Evolutionary conservation across 2,113 vertebrate species (phyloP), one percentile per base, ranked within the genome.

Genomic region (Cheilinus undulatus): DNA sequence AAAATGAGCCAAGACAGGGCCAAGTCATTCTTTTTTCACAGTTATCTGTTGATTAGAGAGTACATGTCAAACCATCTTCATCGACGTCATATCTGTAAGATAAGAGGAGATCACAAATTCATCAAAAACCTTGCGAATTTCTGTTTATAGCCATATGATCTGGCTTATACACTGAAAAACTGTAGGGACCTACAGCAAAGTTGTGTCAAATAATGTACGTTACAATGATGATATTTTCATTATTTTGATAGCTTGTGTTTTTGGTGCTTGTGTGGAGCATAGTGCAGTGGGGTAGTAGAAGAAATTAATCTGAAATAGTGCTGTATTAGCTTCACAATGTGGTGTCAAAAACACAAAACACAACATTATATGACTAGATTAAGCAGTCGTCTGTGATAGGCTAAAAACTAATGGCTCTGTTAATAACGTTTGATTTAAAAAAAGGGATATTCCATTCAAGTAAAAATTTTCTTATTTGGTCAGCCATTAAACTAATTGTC

Each of bases 201-300:
- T 45, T 2, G 60, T 76, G 78, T 68, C 61, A 62, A 80, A 76
- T 78, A 30, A 45, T 78, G 52, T 36, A 74, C 49, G 27, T 78
- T 73, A 43, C 5, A 10, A 71, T 66, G 17, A 32, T 66, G 17
- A 32, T 72, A 23, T 43, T 28, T 77, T 78, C 71, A 59, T 53
- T 32, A 60, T 60, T 81, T 88, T 62, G 51, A 78, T 78, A 70
- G 73, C 57, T 66, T 9, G 69, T 78, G 52, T 60, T 76, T 77
- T 71, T 82, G 28, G 59, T 67, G 43, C 62, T 85, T 32, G 24
- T 71, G 69, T 76, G 42, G 34, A 77, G 57, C 54, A 43, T 64
- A 27, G 69, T 84, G 46, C 57, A 59, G 72, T 86, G 40, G 61
- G 85, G 24, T 78, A 27, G 62, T 84, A 85, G 79, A 67, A 71